Percentiles rank a stretch among this genome's conserved stretches.
phyloP scores from a whole-genome alignment of 2,113 vertebrate species.

The Scartelaos histophorus region DNA sequence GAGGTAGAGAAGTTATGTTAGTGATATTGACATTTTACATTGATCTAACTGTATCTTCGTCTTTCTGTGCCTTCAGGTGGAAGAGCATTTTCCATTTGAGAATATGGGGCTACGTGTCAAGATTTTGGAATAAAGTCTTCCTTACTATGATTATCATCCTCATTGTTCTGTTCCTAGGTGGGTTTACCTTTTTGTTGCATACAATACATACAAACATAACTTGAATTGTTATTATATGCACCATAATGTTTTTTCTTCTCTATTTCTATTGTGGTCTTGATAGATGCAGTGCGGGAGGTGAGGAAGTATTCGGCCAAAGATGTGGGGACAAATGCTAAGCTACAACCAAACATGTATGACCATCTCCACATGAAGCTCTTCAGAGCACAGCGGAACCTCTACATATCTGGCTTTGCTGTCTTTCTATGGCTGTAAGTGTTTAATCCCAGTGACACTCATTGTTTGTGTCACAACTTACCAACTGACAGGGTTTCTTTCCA shows the following conservation, averaged over 20 bases:
- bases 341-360: constrained; percentile 80
- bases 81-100: constrained; percentile 85
- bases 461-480: background rate
- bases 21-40: background rate
- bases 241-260: background rate
- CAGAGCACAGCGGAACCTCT: constrained; percentile 94
- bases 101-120: constrained; percentile 83
- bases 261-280: constrained; percentile 1
- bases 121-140: constrained; percentile 91
- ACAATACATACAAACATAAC: background rate
- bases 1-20: constrained; percentile 70
- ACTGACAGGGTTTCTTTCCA: background rate
- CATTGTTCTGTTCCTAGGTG: constrained; percentile 91
- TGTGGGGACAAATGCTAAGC: constrained; percentile 55
- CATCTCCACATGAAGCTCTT: constrained; percentile 98
- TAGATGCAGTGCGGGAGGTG: constrained; percentile 93
- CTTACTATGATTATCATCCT: constrained; percentile 93
- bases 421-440: constrained; percentile 96
- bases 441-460: background rate
- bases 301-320: constrained; percentile 85
- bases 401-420: constrained; percentile 94
- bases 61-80: constrained; percentile 81
- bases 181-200: background rate
- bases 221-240: background rate
- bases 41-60: background rate